Percentiles rank a stretch among this genome's conserved stretches.
These are phyloP conservation scores for Argynnis bischoffii DNA, from an alignment of 2,888 invertebrate genomes.

Conservation along the genomic window DNA sequence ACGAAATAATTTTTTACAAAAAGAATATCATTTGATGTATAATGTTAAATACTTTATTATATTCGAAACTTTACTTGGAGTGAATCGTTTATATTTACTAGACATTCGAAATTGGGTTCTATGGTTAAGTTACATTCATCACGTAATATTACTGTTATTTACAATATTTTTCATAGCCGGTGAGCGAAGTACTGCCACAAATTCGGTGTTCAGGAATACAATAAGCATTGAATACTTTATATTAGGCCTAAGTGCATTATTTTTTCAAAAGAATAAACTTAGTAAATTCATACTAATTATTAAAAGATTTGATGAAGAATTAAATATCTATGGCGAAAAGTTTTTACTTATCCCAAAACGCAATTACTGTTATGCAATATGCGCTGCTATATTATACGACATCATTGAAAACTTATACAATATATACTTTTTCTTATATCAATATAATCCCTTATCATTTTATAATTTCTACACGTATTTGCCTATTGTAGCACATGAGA, in stretches of 20 bases:
- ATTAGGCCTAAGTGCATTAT: conserved; percentile 16
- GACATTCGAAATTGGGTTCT: conserved; percentile 15
- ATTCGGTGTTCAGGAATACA: conserved; percentile 20
- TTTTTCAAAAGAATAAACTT: conserved; percentile 20
- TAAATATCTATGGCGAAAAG: conserved; percentile 19
- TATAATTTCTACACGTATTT: conserved; percentile 21
- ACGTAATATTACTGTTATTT: conserved; percentile 21
- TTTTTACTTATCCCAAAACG: conserved; percentile 1
- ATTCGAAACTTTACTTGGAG: conserved; percentile 34
- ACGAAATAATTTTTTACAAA: conserved; percentile 20
- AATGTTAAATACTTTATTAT: conserved; percentile 33
- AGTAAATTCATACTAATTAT: conserved; percentile 24
- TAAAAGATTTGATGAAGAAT: conserved; percentile 25
- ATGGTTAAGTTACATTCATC: conserved; percentile 22
- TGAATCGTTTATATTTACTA: conserved; percentile 34
- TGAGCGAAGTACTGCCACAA: background rate
- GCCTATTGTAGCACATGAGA: conserved; percentile 30
- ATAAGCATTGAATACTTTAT: conserved; percentile 27
- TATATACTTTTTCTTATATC: background rate
- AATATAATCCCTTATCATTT: background rate
- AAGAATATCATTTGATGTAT: background rate
- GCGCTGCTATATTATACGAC: conserved; percentile 13
- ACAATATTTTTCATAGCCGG: conserved; percentile 1
- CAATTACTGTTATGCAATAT: conserved; percentile 16
- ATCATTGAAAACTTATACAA: conserved; percentile 13